Conservation (phyloP, 2,797 vertebrate genomes). For the Coregonus ussuriensis region DNA sequence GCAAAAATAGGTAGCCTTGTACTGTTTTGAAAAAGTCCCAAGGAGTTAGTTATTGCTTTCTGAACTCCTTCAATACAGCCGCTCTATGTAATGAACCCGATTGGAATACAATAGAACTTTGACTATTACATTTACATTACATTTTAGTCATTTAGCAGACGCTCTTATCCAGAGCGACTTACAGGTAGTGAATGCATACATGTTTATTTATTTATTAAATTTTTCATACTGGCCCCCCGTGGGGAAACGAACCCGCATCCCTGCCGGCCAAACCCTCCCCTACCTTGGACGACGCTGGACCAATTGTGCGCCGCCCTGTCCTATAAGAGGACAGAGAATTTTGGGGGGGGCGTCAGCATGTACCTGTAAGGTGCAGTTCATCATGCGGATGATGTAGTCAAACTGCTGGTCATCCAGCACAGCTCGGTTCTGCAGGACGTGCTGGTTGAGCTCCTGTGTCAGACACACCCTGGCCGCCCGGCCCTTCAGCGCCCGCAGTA, state of each 20-base stretch:
- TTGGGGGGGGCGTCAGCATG: neutral
- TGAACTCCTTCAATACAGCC: neutral
- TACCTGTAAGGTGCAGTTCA: slow-evolving; percentile 98
- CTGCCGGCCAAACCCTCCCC: too few species aligned
- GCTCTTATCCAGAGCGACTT: too few species aligned
- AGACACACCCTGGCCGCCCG: slow-evolving; percentile 88
- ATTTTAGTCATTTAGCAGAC: too few species aligned
- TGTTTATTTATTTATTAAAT: too few species aligned
- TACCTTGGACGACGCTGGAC: too few species aligned
- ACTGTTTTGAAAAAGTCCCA: neutral
- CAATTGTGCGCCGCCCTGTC: too few species aligned
- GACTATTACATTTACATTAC: neutral
- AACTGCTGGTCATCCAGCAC: slow-evolving; percentile 97
- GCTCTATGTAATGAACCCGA: neutral
- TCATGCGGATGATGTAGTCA: slow-evolving; percentile 94
- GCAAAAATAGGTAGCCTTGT: neutral
- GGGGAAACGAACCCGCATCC: too few species aligned
- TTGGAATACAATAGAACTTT: neutral
- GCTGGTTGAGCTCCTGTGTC: slow-evolving; percentile 91
- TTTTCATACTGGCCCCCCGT: too few species aligned
- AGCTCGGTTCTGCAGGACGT: slow-evolving; percentile 93
- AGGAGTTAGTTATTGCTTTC: neutral
- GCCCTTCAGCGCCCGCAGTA: slow-evolving; percentile 91
- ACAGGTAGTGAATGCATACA: too few species aligned
- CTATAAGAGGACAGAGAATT: neutral